Base-by-base conservation (phyloP, 2,888 invertebrate genomes). In the Incurvaria masculella region DNA sequence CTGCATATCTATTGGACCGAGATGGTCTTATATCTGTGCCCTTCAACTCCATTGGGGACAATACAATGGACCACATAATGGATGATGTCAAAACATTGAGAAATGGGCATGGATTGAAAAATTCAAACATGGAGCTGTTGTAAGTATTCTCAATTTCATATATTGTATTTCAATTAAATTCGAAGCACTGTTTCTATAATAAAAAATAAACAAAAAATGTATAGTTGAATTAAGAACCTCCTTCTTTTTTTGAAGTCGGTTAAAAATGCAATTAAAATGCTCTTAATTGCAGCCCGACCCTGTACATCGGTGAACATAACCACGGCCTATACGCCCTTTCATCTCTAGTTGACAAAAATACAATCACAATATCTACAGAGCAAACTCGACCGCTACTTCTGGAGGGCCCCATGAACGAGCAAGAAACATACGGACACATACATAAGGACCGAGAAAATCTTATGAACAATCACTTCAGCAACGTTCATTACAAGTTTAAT, bases 241-340 rank as follows among this genome's bases (percentile, higher is more conserved):
- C 23, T 23, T 10, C 23, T 23, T 23, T 23, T 4, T 23, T 10
- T 10, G 23, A 23, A 23, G 23, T 10, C 23, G 4, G 23, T 6
- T n/a, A 4, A 23, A 23, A 23, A 23, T 23, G 23, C n/a, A 23
- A 23, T 33, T 33, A 14, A 4, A 33, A 14, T 33, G n/a, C n/a
- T n/a, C n/a, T n/a, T n/a, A n/a, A n/a, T 81, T 81, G 54, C 71
- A 95, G 94, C 57, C 91, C 92, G 49, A 92, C 96, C 0, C 76
- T 98, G 26, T 98, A 96, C 67, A 88, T 98, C 49, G 98, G 97
- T 1, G 92, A 97, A 63, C 80, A 81, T 44, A 79, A 83, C 52
- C 84, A 89, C 60, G 97, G 97, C 0, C 73, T 95, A 1, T 98
- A 97, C 70, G 98, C 97, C 0, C 69, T 97, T 46, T 93, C 95